Evolutionary conservation across 2,888 invertebrate genomes (phyloP).

Genomic region (Gortyna flavago): DNA sequence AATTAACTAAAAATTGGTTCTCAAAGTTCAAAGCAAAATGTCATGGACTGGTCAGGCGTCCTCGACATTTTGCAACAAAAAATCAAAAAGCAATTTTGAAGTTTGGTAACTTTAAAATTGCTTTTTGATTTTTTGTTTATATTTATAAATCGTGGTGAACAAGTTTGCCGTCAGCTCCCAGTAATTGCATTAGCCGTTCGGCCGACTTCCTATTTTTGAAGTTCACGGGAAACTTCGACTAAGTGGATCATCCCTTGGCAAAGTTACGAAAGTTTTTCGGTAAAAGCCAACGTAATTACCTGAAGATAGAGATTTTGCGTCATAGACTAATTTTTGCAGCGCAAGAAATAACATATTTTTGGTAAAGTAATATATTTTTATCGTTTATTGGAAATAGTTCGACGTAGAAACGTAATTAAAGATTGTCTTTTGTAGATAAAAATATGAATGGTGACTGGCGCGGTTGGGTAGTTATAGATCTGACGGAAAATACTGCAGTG

Average conservation of each 20-base stretch:
- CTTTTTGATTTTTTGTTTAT: constrained; percentile 70
- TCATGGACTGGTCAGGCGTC: neutral
- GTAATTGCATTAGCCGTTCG: constrained; percentile 79
- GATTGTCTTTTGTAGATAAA: constrained; percentile 38
- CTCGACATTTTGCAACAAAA: too few species aligned
- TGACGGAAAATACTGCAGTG: constrained; percentile 28
- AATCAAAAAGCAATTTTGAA: too few species aligned
- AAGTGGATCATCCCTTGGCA: constrained; percentile 77
- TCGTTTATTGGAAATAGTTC: constrained; percentile 50
- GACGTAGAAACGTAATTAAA: constrained; percentile 32
- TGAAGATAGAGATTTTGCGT: constrained; percentile 68
- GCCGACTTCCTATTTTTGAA: constrained; percentile 77
- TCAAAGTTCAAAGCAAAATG: constrained; percentile 29
- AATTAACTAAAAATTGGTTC: constrained; percentile 16
- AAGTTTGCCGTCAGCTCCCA: constrained; percentile 69
- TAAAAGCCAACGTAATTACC: constrained; percentile 72
- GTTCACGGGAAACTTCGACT: constrained; percentile 75
- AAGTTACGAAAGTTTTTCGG: constrained; percentile 71
- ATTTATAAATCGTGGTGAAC: constrained; percentile 63
- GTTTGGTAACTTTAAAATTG: constrained; percentile 56
- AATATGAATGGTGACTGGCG: constrained; percentile 25
- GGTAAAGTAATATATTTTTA: constrained; percentile 47
- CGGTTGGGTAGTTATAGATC: neutral
- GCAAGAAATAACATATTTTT: constrained; percentile 29
- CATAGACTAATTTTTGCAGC: constrained; percentile 59